Percentiles rank a stretch among this genome's conserved stretches.
Conservation (phyloP, 2,888 invertebrate species). For the Rhaphigaster nebulosa region DNA sequence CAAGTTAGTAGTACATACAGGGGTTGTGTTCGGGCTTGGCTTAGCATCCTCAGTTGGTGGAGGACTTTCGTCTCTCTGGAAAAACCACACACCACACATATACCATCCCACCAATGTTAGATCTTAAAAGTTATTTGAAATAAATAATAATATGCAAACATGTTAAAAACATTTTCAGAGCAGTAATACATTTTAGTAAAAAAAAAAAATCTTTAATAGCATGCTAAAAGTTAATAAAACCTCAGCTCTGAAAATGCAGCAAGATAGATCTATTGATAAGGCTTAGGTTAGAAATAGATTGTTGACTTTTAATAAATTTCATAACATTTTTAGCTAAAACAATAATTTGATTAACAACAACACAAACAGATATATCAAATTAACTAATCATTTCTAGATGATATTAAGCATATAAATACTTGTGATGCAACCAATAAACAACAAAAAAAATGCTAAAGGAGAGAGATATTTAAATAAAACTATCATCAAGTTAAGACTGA, state of each 20-base stretch:
- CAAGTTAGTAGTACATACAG: conserved; percentile 62
- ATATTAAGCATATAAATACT: background rate
- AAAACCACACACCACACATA: conserved; percentile 65
- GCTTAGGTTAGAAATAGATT: background rate
- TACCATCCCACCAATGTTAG: conserved; percentile 55
- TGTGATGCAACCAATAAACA: background rate
- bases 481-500: background rate
- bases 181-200: background rate
- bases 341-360: background rate
- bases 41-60: conserved; percentile 66
- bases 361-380: background rate
- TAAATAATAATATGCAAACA: conserved; percentile 19
- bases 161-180: conserved; percentile 43
- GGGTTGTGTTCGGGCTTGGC: conserved; percentile 62
- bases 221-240: conserved; percentile 1
- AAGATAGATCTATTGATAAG: background rate
- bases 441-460: background rate
- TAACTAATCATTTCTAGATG: background rate
- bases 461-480: background rate
- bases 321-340: background rate
- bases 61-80: conserved; percentile 70
- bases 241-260: conserved; percentile 23
- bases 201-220: background rate
- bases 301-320: background rate
- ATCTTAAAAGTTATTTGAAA: background rate